Evolutionary conservation across 2,113 vertebrate genomes (phyloP).

Genomic region (Stomatorhinus ivindoensis): DNA sequence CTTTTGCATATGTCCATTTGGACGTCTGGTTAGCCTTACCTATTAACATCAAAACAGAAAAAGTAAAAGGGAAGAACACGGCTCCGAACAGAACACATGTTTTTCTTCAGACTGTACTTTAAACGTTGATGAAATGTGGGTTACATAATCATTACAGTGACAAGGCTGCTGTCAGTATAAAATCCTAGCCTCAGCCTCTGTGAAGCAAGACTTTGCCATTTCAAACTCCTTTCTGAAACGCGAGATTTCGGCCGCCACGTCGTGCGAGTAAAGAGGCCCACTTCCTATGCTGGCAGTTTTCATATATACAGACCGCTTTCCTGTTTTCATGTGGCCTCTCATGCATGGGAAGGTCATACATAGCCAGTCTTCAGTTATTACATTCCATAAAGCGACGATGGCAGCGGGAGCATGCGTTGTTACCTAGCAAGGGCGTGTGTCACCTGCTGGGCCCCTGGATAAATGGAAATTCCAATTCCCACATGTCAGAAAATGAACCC

Average conservation of each 20-base stretch:
- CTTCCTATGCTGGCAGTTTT: neutral
- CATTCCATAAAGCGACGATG: neutral
- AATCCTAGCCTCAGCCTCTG: neutral
- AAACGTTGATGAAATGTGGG: neutral
- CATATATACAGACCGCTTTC: neutral
- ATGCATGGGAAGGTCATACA: neutral
- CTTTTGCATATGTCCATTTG: neutral
- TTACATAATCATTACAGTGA: neutral
- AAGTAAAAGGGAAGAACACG: neutral
- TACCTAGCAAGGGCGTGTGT: neutral
- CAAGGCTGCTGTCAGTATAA: neutral
- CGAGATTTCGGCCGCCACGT: neutral
- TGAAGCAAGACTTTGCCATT: slow-evolving; percentile 7
- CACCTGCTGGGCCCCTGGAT: neutral
- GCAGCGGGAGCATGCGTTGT: neutral
- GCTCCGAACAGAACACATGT: neutral
- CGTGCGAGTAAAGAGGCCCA: neutral
- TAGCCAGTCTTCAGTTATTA: neutral
- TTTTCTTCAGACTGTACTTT: neutral
- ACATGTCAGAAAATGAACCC: neutral
- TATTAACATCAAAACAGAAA: neutral
- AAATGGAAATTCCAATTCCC: neutral
- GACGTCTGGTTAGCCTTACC: neutral
- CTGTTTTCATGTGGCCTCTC: slow-evolving; percentile 10
- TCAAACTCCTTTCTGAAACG: neutral